Evolutionary conservation across 2,113 vertebrate species (phyloP), one percentile per base, ranked within the genome.

Genomic region (Pholis gunnellus): DNA sequence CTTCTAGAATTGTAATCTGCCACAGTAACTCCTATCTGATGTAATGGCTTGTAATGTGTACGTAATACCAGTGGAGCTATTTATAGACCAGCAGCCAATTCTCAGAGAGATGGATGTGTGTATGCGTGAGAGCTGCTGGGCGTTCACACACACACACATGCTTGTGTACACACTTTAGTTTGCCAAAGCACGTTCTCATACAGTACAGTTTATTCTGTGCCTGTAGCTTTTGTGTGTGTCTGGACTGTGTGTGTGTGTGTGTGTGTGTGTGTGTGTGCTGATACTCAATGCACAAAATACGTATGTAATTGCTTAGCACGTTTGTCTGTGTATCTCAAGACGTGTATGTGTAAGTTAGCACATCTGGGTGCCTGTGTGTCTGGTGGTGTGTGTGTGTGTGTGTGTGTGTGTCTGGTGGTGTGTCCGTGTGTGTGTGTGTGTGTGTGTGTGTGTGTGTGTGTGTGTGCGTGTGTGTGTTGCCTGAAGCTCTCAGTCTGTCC

Each of bases 21-120:
- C 56, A 69, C 65, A 80, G 90, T 75, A 91, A 92, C 87, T 87
- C 82, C 70, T 74, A 65, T 91, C 92, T 93, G 88, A 93, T 93
- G 92, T 90, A 93, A 92, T 81, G 54, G 65, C 78, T 79, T 79
- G 89, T 88, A 90, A 92, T 89, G 80, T 72, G 75, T 87, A 78
- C 25, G 70, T 84, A 90, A 92, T 72, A 81, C 76, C 77, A 82
- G 72, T 46, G 42, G 64, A 89, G 56, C 89, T 91, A 92, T 93
- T 89, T 91, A 86, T 88, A 92, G 82, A 87, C 20, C 72, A 50
- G 74, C 78, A 81, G 87, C 71, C 78, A 81, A 56, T 70, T 82
- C 75, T 73, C 76, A 69, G 15, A 52, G 71, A 77, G 70, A 78
- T 86, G 74, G 72, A 82, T 83, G 76, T 67, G 75, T 72, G 75